Conservation (phyloP, 2,797 vertebrate species). For the Pempheris klunzingeri region DNA sequence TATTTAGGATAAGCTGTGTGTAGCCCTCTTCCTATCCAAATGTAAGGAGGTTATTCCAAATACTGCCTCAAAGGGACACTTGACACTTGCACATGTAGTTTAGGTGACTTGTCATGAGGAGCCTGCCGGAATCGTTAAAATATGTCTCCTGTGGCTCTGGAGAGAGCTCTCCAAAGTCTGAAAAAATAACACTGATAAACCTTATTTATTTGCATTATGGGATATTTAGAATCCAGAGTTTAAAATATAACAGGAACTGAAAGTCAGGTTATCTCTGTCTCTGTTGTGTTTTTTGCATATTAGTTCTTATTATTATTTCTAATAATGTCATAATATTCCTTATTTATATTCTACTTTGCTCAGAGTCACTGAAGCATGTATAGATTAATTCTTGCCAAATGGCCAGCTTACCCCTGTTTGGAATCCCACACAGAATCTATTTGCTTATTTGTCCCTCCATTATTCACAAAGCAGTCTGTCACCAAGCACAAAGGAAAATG, state of each 20-base stretch:
- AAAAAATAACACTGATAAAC: neutral
- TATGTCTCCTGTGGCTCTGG: neutral
- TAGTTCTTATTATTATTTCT: no score
- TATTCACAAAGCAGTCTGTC: neutral
- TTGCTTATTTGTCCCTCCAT: neutral
- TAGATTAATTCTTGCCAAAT: neutral
- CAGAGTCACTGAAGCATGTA: neutral
- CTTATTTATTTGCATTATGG: neutral
- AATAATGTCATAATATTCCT: neutral
- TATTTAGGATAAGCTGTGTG: constrained; percentile 45
- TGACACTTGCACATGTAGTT: neutral
- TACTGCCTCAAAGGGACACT: constrained; percentile 23
- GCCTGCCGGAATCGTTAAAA: neutral
- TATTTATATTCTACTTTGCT: neutral
- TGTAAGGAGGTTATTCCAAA: constrained; percentile 15
- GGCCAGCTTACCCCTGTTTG: neutral
- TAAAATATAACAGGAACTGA: neutral
- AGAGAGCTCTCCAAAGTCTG: neutral
- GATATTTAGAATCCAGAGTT: neutral
- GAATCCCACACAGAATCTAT: neutral
- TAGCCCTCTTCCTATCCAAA: constrained; percentile 7
- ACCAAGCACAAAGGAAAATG: neutral
- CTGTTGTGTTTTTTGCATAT: no score
- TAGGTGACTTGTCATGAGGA: neutral
- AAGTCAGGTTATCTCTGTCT: neutral